A percentile compares a stretch with the other conserved stretches of the same genome.
Evolutionary conservation across 2,113 vertebrate species (phyloP).

Genomic region (Stictonetta naevosa): DNA sequence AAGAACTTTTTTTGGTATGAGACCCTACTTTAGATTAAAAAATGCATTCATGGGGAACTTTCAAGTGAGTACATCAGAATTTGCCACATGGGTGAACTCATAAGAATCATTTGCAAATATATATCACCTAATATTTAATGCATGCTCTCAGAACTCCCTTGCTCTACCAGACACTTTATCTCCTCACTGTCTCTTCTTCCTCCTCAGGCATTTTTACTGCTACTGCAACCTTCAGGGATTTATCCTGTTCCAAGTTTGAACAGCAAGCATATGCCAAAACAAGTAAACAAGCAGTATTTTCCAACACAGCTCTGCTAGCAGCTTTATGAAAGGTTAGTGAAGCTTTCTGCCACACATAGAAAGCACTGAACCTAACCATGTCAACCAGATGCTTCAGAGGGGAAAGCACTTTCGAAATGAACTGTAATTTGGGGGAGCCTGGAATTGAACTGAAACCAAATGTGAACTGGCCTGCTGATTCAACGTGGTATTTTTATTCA

Average conservation of each 20-base stretch:
- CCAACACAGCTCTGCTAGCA: not conserved
- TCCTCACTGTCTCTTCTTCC: not conserved
- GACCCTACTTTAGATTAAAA: conserved; percentile 37
- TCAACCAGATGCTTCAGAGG: not conserved
- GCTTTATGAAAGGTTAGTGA: conserved; percentile 8
- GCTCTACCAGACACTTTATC: not conserved
- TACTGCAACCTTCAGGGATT: not conserved
- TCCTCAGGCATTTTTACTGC: not conserved
- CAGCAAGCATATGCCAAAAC: not conserved
- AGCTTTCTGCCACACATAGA: not conserved
- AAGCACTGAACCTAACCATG: not conserved
- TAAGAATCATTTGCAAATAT: conserved; percentile 34
- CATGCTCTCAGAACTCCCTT: not conserved
- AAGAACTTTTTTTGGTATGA: not conserved
- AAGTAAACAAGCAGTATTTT: conserved; percentile 10
- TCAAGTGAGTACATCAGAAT: conserved; percentile 20
- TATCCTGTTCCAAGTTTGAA: not conserved
- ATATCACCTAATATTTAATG: conserved; percentile 20
- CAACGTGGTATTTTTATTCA: not conserved
- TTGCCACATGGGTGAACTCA: conserved; percentile 11
- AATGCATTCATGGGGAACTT: conserved; percentile 25
- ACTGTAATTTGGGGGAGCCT: not conserved
- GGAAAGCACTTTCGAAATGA: not conserved
- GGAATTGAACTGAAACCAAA: not conserved
- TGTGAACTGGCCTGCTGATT: not conserved